These are phyloP conservation scores for Rotaria magnacalcarata DNA, from an alignment of 2,888 invertebrate species.

Conservation along the genomic window DNA sequence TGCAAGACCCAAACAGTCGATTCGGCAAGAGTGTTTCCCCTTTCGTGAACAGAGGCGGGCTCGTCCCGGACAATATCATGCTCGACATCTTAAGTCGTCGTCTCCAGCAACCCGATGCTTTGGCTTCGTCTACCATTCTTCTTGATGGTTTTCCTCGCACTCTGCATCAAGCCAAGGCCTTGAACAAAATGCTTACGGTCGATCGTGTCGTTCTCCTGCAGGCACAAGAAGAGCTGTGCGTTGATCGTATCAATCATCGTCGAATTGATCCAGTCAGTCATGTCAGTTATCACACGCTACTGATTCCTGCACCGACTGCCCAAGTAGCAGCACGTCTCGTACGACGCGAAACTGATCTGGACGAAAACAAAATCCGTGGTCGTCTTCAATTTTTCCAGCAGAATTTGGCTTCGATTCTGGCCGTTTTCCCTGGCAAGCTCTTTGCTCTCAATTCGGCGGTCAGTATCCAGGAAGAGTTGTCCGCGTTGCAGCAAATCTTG, in stretches of 20 bases:
- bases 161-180: not conserved
- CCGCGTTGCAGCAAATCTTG: slow-evolving; percentile 9
- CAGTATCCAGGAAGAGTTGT: slow-evolving; percentile 12
- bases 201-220: slow-evolving; percentile 26
- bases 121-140: slow-evolving; percentile 29
- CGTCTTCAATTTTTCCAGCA: slow-evolving; percentile 21
- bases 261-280: slow-evolving; percentile 29
- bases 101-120: slow-evolving; percentile 11
- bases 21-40: slow-evolving; percentile 17
- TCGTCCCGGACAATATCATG: slow-evolving; percentile 18
- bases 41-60: slow-evolving; percentile 3
- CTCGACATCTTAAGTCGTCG: not conserved
- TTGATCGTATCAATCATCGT: slow-evolving; percentile 25
- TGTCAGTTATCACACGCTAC: slow-evolving; percentile 17
- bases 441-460: slow-evolving; percentile 21
- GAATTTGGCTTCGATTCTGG: not conserved
- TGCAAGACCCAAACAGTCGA: slow-evolving; percentile 14
- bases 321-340: slow-evolving; percentile 10
- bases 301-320: slow-evolving; percentile 18
- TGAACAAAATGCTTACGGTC: slow-evolving; percentile 18
- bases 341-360: slow-evolving; percentile 29
- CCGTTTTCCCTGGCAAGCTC: not conserved
- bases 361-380: slow-evolving; percentile 16
- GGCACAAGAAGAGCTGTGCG: slow-evolving; percentile 22
- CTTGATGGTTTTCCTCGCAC: slow-evolving; percentile 9